Percentiles rank a stretch among this genome's conserved stretches.
Evolutionary conservation across 2,888 invertebrate genomes (phyloP).

Genomic region (Drosophila siamana): DNA sequence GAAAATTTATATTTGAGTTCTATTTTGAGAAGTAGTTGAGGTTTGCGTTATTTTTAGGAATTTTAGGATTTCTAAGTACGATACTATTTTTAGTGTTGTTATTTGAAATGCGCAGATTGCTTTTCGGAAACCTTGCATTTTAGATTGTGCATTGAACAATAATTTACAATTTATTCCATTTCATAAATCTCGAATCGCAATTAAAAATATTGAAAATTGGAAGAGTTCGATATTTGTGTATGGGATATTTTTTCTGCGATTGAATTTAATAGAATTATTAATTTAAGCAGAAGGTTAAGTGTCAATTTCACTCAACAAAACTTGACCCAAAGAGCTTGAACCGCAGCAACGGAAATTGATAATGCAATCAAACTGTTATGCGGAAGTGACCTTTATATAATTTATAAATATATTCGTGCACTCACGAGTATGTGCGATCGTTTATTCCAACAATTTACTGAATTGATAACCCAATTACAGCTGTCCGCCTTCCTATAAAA

Average conservation of each 20-base stretch:
- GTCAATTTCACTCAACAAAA: not conserved
- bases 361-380: conserved; percentile 30
- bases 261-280: no score
- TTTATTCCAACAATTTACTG: conserved; percentile 39
- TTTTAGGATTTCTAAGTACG: no score
- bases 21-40: no score
- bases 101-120: no score
- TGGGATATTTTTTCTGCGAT: no score
- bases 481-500: conserved; percentile 52
- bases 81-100: not conserved
- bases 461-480: conserved; percentile 50
- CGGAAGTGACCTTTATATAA: conserved; percentile 60
- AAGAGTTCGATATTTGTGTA: no score
- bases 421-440: not conserved
- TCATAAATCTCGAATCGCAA: no score
- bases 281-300: not conserved
- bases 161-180: no score
- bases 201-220: no score
- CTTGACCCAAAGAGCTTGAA: conserved; percentile 52
- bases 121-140: no score
- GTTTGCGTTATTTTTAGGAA: no score
- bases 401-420: not conserved
- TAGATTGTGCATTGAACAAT: no score
- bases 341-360: conserved; percentile 61
- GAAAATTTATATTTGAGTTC: not conserved